These are phyloP conservation scores for Zaprionus inermis DNA, from an alignment of 1,140 invertebrate species.

Conservation along the genomic window DNA sequence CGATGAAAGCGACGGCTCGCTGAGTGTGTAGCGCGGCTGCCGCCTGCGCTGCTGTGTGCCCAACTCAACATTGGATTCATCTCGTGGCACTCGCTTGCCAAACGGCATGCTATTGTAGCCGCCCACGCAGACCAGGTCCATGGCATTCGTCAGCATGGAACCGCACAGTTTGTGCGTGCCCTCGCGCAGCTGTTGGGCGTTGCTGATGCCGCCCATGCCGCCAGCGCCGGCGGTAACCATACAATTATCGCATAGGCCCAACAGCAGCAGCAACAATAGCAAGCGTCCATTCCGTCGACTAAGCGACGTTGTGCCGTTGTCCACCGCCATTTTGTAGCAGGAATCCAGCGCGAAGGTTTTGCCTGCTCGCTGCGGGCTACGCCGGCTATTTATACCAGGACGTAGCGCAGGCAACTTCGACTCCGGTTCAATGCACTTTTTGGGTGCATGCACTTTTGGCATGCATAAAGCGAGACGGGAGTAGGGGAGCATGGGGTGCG, in stretches of 20 bases:
- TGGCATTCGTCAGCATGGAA: slow-evolving; percentile 51
- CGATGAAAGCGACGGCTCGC: slow-evolving; percentile 52
- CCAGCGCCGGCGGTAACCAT: neutral
- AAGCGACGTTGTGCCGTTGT: slow-evolving; percentile 30
- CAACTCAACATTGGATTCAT: neutral
- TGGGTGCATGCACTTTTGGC: slow-evolving; percentile 36
- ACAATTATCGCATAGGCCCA: slow-evolving; percentile 22
- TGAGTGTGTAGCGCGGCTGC: slow-evolving; percentile 23
- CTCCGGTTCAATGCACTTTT: slow-evolving; percentile 63
- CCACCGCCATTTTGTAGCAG: slow-evolving; percentile 54
- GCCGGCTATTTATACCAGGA: slow-evolving; percentile 58
- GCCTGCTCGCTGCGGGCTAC: slow-evolving; percentile 30
- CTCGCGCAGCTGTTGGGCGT: slow-evolving; percentile 43
- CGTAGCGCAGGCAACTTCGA: neutral
- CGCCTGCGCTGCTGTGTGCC: neutral
- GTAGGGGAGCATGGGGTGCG: neutral
- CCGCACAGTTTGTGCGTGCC: slow-evolving; percentile 71
- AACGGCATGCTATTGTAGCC: slow-evolving; percentile 53
- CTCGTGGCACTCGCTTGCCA: slow-evolving; percentile 14
- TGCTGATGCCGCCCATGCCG: neutral
- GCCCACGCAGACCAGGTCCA: slow-evolving; percentile 57
- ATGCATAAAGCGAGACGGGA: neutral
- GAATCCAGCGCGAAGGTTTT: slow-evolving; percentile 28
- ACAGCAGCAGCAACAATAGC: slow-evolving; percentile 33
- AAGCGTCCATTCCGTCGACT: slow-evolving; percentile 12